Evolutionary conservation across 2,797 vertebrate genomes (phyloP).

Genomic region (Champsocephalus esox): DNA sequence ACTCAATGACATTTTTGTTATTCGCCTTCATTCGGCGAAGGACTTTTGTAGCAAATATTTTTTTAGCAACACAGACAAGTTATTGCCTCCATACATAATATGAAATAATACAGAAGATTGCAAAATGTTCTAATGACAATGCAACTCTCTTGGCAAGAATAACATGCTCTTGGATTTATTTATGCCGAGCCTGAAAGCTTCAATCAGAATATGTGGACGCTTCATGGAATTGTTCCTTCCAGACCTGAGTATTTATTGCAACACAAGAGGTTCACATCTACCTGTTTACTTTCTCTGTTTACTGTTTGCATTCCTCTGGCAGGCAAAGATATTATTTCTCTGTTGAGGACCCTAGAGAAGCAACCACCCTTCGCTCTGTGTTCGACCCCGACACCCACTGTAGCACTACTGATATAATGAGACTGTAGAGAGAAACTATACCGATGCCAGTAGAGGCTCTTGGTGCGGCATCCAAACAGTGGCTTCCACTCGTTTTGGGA

Average conservation of each 20-base stretch:
- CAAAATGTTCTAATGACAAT: constrained; percentile 17
- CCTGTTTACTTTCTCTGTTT: constrained; percentile 78
- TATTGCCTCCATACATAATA: constrained; percentile 16
- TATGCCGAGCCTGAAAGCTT: constrained; percentile 36
- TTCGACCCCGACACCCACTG: constrained; percentile 62
- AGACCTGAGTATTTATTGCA: constrained; percentile 62
- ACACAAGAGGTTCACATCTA: constrained; percentile 72
- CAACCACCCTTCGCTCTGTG: constrained; percentile 53
- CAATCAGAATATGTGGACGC: constrained; percentile 56
- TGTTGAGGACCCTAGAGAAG: constrained; percentile 77
- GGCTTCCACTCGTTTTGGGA: constrained; percentile 65
- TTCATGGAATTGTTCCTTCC: constrained; percentile 65
- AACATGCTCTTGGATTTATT: constrained; percentile 5
- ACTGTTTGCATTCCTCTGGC: constrained; percentile 80
- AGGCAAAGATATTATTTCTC: constrained; percentile 76
- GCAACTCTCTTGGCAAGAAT: constrained; percentile 24
- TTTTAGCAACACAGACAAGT: constrained; percentile 1
- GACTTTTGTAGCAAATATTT: constrained; percentile 28
- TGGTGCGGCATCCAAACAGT: constrained; percentile 65
- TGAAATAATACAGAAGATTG: constrained; percentile 5
- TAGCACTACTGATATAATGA: constrained; percentile 75
- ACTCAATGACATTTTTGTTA: constrained; percentile 40
- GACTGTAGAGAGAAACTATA: constrained; percentile 64
- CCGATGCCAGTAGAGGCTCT: constrained; percentile 69
- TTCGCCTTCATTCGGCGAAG: constrained; percentile 41